Percentiles rank a stretch among this genome's conserved stretches.
Evolutionary conservation across 1,140 invertebrate species (phyloP).

Genomic region (Camponotus floridanus): DNA sequence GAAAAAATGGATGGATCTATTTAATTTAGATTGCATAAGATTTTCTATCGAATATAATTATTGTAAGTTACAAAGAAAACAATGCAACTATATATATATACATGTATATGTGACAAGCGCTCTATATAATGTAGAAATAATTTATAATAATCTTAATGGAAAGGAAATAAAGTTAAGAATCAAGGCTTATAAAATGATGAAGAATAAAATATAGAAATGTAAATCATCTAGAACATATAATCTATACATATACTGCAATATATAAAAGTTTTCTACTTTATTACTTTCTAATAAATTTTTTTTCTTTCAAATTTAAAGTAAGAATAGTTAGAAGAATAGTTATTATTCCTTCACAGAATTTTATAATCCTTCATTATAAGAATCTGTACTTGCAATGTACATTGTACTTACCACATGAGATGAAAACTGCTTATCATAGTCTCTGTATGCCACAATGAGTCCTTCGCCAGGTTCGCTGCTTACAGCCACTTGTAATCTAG

Average conservation of each 20-base stretch:
- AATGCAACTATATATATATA: background rate
- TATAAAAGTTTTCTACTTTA: background rate
- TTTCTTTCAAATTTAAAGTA: conserved; percentile 21
- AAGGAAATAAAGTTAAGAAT: background rate
- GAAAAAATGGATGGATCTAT: background rate
- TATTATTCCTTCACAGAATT: conserved; percentile 11
- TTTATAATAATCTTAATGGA: conserved; percentile 1
- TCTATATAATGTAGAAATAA: background rate
- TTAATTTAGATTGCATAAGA: background rate
- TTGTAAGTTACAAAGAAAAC: conserved; percentile 6
- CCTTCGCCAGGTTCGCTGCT: conserved; percentile 99
- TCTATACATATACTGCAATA: background rate
- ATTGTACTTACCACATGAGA: conserved; percentile 93
- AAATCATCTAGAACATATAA: background rate
- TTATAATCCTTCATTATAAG: background rate
- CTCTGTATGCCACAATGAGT: conserved; percentile 97
- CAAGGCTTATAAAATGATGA: background rate
- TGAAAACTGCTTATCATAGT: conserved; percentile 99
- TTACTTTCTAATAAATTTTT: conserved; percentile 14
- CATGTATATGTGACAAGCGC: background rate
- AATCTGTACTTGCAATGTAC: too few species aligned
- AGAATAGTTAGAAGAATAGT: background rate
- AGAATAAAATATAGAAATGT: background rate
- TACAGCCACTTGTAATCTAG: conserved; percentile 93
- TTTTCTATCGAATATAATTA: background rate